Percentiles rank a stretch among this genome's conserved stretches.
phyloP scores from a whole-genome alignment of 1,140 invertebrate species.

The Drosophila azteca region DNA sequence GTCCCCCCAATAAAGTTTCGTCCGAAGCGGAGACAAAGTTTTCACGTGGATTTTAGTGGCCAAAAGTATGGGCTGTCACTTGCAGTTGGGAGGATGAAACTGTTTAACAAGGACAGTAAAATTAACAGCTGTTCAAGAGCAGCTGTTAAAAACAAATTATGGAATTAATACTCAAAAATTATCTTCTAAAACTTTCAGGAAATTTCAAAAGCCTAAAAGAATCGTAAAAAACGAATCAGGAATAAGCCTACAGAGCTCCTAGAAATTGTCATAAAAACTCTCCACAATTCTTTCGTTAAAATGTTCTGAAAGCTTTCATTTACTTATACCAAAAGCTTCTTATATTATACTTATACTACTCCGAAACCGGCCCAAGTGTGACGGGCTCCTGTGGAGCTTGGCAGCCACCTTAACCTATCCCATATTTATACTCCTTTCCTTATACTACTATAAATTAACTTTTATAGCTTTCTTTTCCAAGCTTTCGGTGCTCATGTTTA shows the following conservation, averaged over 20 bases:
- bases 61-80: neutral
- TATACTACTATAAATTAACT: neutral
- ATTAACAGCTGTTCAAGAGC: neutral
- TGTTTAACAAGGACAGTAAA: neutral
- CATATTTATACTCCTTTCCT: too few relatives aligned
- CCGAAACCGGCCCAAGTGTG: too few relatives aligned
- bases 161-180: too few relatives aligned
- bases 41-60: conserved; percentile 8
- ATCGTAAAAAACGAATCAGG: neutral
- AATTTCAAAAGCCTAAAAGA: neutral
- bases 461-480: neutral
- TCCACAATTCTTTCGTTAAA: conserved; percentile 10
- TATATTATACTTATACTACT: neutral
- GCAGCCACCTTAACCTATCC: too few relatives aligned
- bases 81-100: neutral
- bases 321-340: neutral
- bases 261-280: neutral
- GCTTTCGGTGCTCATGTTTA: neutral
- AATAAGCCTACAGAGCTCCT: neutral
- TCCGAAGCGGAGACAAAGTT: conserved; percentile 49
- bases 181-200: too few relatives aligned
- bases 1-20: conserved; percentile 59
- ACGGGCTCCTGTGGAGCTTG: too few relatives aligned
- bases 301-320: neutral
- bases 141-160: neutral